A percentile compares a stretch with the other conserved stretches of the same genome.
These are phyloP conservation scores for Fabriciana adippe DNA, from an alignment of 2,888 invertebrate genomes.

Conservation along the genomic window DNA sequence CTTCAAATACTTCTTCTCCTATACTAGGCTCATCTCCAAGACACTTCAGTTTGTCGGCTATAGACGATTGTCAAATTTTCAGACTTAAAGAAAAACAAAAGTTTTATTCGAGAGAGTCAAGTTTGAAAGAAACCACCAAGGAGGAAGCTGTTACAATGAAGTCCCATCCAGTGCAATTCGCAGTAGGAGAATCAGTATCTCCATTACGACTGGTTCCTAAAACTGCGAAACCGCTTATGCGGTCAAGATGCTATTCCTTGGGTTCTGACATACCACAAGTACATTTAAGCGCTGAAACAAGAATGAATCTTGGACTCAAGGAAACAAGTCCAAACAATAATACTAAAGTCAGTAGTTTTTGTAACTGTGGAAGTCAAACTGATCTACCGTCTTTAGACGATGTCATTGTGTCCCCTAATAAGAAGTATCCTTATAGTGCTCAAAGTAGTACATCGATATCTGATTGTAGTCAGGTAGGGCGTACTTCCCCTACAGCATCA, in stretches of 20 bases:
- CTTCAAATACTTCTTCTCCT: conserved; percentile 71
- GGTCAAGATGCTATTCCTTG: conserved; percentile 86
- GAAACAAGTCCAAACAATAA: conserved; percentile 71
- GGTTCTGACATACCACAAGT: conserved; percentile 81
- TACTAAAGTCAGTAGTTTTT: conserved; percentile 75
- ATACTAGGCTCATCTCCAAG: conserved; percentile 82
- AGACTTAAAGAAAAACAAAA: conserved; percentile 75
- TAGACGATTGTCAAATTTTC: conserved; percentile 81
- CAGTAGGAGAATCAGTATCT: conserved; percentile 86
- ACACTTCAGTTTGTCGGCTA: conserved; percentile 87
- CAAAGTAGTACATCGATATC: conserved; percentile 78
- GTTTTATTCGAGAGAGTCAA: conserved; percentile 70
- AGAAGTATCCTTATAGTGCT: conserved; percentile 70
- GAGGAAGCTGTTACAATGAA: conserved; percentile 53
- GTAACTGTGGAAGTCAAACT: conserved; percentile 88
- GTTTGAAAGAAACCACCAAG: conserved; percentile 70
- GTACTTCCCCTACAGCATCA: conserved; percentile 81
- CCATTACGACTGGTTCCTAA: conserved; percentile 64
- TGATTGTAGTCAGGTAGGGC: conserved; percentile 81
- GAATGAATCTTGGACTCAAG: conserved; percentile 84
- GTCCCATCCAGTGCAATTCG: conserved; percentile 83
- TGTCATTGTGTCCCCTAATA: conserved; percentile 72
- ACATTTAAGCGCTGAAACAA: conserved; percentile 83
- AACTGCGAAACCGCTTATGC: conserved; percentile 56
- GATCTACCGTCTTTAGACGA: conserved; percentile 86